A percentile compares a stretch with the other conserved stretches of the same genome.
Evolutionary conservation across 1,140 invertebrate genomes (phyloP).

Genomic region (Laodelphax striatellus): DNA sequence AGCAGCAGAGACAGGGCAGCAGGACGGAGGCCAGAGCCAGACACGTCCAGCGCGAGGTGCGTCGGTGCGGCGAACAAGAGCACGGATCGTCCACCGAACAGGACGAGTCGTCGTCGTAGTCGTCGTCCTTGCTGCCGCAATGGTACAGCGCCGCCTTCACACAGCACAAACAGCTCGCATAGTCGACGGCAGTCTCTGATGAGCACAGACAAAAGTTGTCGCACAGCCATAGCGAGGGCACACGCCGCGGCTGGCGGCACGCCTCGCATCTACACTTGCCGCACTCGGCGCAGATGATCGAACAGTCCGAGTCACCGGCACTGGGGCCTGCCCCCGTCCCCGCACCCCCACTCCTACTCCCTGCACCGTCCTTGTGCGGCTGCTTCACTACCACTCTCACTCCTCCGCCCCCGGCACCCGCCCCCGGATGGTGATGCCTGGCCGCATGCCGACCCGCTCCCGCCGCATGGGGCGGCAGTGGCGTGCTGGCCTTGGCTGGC

Average conservation of each 20-base stretch:
- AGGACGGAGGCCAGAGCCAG: constrained; percentile 63
- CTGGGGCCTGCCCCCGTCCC: constrained; percentile 24
- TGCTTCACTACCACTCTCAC: constrained; percentile 11
- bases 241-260: constrained; percentile 66
- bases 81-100: constrained; percentile 65
- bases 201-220: constrained; percentile 75
- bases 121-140: constrained; percentile 61
- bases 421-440: constrained; percentile 10
- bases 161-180: constrained; percentile 84
- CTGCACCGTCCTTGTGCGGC: constrained; percentile 20
- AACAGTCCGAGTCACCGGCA: constrained; percentile 26
- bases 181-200: constrained; percentile 73
- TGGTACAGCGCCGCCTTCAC: constrained; percentile 89
- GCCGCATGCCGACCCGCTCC: constrained; percentile 2
- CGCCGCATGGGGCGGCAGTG: constrained; percentile 7
- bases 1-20: constrained; percentile 80
- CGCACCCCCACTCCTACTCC: constrained; percentile 13
- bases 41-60: constrained; percentile 69
- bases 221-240: constrained; percentile 81
- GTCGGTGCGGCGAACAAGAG: constrained; percentile 59
- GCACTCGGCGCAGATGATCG: constrained; percentile 76
- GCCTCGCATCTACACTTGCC: constrained; percentile 75
- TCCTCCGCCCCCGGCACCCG: no score
- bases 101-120: constrained; percentile 17
- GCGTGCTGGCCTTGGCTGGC: constrained; percentile 30